phyloP scores from a whole-genome alignment of 2,888 invertebrate species.

The Drosophila cognata region DNA sequence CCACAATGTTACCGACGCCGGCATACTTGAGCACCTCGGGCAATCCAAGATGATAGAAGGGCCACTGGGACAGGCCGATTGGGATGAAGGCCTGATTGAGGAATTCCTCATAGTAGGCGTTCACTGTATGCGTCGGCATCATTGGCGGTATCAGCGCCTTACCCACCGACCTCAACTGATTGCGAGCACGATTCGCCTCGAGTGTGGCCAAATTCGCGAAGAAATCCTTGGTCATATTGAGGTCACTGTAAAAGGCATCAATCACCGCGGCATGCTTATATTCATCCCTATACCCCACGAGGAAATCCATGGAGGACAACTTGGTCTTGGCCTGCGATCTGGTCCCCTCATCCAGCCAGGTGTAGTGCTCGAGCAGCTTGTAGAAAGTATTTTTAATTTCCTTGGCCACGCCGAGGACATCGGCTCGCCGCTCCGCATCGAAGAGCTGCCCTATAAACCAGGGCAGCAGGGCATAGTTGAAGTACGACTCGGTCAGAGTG shows the following conservation, averaged over 20 bases:
- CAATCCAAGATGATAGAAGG: constrained; percentile 75
- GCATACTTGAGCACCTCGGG: constrained; percentile 79
- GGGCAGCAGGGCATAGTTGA: constrained; percentile 77
- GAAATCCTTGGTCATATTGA: constrained; percentile 71
- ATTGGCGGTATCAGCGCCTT: constrained; percentile 75
- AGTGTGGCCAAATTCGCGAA: constrained; percentile 68
- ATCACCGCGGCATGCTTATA: constrained; percentile 68
- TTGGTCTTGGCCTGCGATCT: constrained; percentile 79
- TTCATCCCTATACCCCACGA: constrained; percentile 80
- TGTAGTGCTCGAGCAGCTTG: constrained; percentile 71
- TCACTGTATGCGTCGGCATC: constrained; percentile 80
- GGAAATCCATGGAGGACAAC: constrained; percentile 78
- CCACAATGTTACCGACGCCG: constrained; percentile 80
- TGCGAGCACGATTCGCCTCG: constrained; percentile 69
- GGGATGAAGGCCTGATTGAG: constrained; percentile 80
- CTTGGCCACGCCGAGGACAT: constrained; percentile 72
- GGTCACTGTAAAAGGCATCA: constrained; percentile 62
- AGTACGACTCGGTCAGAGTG: constrained; percentile 69
- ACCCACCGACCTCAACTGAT: constrained; percentile 68
- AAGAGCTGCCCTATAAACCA: constrained; percentile 82
- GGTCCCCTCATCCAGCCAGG: constrained; percentile 81
- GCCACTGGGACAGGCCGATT: constrained; percentile 80
- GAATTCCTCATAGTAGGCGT: constrained; percentile 82
- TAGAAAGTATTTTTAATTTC: constrained; percentile 76
- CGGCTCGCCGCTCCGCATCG: constrained; percentile 73